A percentile compares a stretch with the other conserved stretches of the same genome.
Conservation (phyloP, 2,888 invertebrate species). For the Drosophila histrio region DNA sequence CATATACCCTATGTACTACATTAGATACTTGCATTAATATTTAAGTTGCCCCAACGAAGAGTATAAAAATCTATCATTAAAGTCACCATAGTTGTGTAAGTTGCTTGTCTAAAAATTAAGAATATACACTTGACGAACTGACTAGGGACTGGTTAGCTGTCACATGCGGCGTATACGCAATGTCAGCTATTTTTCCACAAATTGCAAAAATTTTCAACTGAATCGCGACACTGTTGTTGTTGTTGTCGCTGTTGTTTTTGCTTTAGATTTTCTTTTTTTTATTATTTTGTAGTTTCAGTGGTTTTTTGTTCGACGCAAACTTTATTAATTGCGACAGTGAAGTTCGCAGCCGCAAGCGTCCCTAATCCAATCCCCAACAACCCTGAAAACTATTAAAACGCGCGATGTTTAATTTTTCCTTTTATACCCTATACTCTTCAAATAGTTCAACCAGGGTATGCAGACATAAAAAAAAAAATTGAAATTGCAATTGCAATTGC, state of each 20-base stretch:
- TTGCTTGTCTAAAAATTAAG: slow-evolving; percentile 32
- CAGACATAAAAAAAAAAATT: not conserved
- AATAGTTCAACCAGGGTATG: not conserved
- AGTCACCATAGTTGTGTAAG: not conserved
- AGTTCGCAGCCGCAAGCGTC: slow-evolving; percentile 40
- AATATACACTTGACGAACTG: slow-evolving; percentile 40
- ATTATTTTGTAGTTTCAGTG: slow-evolving; percentile 7
- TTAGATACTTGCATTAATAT: not conserved
- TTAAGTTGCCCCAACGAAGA: not conserved
- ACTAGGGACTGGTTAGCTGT: slow-evolving; percentile 15
- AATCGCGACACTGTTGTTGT: slow-evolving; percentile 1
- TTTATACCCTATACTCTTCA: slow-evolving; percentile 2
- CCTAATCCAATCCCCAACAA: slow-evolving; percentile 28
- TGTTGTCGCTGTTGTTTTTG: slow-evolving; percentile 3
- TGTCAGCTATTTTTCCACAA: slow-evolving; percentile 46
- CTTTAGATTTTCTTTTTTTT: slow-evolving; percentile 5
- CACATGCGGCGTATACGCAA: slow-evolving; percentile 53
- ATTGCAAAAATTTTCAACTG: slow-evolving; percentile 48
- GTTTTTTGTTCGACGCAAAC: slow-evolving; percentile 56
- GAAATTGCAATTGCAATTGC: too few relatives aligned
- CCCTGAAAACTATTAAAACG: slow-evolving; percentile 50
- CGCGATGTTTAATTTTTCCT: slow-evolving; percentile 28
- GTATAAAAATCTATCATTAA: not conserved
- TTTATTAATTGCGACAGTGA: slow-evolving; percentile 76
- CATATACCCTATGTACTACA: not conserved